phyloP scores from a whole-genome alignment of 2,113 vertebrate genomes.

The Coptodon bakossiorum region DNA sequence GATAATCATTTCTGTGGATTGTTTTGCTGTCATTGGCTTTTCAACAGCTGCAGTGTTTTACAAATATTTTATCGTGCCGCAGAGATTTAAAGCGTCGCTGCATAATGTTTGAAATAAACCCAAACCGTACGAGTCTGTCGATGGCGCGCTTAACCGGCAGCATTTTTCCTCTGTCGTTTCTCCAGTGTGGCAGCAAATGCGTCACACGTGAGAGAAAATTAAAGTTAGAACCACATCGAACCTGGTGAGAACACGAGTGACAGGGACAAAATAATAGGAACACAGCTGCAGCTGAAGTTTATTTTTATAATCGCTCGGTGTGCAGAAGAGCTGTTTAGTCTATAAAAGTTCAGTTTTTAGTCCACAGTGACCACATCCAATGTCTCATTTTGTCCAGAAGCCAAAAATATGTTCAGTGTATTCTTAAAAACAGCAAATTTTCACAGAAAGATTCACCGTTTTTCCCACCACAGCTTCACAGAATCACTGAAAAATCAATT shows the following conservation, averaged over 20 bases:
- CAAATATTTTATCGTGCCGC: background rate
- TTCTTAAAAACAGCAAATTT: rapidly evolving
- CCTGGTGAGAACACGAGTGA: background rate
- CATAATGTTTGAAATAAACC: background rate
- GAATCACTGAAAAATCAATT: background rate
- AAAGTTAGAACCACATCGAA: background rate
- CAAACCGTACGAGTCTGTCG: background rate
- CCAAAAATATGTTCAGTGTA: background rate
- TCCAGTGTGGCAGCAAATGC: background rate
- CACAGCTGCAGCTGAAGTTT: background rate
- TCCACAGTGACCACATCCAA: background rate
- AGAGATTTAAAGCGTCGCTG: background rate
- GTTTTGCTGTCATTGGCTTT: background rate
- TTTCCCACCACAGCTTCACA: background rate
- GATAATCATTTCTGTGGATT: background rate
- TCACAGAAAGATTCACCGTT: rapidly evolving
- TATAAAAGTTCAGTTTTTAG: background rate
- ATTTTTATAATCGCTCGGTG: background rate
- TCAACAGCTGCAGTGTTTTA: background rate
- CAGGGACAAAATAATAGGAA: background rate
- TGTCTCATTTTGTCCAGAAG: background rate
- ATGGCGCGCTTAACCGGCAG: background rate
- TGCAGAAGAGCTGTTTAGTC: background rate
- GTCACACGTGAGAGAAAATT: background rate
- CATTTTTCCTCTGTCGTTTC: rapidly evolving